A percentile compares a stretch with the other conserved stretches of the same genome.
These are phyloP conservation scores for Nezara viridula DNA, from an alignment of 2,888 invertebrate genomes.

Conservation along the genomic window DNA sequence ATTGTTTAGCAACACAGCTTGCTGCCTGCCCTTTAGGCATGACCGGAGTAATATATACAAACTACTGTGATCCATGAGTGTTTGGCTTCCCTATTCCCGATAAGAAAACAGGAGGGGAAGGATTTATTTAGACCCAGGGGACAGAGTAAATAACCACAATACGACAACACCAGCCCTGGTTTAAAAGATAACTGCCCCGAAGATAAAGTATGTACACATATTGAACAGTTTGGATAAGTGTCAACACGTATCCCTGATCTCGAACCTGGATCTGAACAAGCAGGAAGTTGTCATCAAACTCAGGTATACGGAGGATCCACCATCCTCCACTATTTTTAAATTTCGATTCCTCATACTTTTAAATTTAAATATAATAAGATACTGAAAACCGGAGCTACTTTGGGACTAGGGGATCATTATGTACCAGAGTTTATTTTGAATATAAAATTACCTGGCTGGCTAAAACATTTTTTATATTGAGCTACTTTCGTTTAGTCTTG, in stretches of 20 bases:
- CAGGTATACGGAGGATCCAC: not conserved
- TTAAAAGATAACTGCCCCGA: conserved; percentile 26
- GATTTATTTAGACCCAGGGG: conserved; percentile 40
- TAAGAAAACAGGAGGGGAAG: conserved; percentile 36
- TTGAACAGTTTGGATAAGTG: not conserved
- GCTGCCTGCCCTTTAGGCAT: not conserved
- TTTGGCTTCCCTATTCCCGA: not conserved
- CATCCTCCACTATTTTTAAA: too few species aligned
- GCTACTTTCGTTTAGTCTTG: too few species aligned
- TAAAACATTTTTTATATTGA: too few species aligned
- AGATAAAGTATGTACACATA: conserved; percentile 26
- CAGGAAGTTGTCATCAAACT: not conserved
- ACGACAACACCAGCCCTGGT: conserved; percentile 11
- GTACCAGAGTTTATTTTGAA: too few species aligned
- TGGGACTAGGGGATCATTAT: too few species aligned
- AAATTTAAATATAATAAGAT: too few species aligned
- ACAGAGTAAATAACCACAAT: conserved; percentile 30
- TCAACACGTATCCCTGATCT: not conserved
- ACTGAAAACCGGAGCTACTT: too few species aligned
- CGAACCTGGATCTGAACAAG: not conserved
- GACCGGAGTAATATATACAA: not conserved
- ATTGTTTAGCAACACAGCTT: not conserved
- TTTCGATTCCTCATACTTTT: too few species aligned
- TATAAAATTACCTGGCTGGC: too few species aligned
- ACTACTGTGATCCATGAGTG: conserved; percentile 24